Evolutionary conservation across 92 coral and sea anemone genomes (phyloP), one percentile per base, ranked within the genome.

Genomic region (Porites divaricata): DNA sequence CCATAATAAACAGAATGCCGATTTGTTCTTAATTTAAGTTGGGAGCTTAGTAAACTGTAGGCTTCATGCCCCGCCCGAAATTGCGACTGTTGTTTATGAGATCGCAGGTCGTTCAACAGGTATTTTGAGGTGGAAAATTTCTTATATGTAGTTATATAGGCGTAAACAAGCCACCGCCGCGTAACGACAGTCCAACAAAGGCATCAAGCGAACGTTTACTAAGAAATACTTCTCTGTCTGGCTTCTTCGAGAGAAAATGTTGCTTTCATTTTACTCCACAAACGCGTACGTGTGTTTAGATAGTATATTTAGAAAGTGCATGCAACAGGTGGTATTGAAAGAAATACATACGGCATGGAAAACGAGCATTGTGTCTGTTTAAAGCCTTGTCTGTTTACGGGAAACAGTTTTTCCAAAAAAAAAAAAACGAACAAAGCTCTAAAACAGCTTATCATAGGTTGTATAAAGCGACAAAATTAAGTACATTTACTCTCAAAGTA

Each of bases 91-190:
- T 67, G 50, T 51, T 63, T 68, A 8, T n/a, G 53, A 75, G 53
- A 24, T 75, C 7, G 58, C 85, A 80, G 85, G 85, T 80, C 58
- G 69, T 78, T 78, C 58, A 53, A 70, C 85, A 54, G 85, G 85
- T 80, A 65, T 57, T n/a, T 49, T 51, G 52, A 9, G 26, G 52
- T 41, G 35, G 41, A 57, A 80, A 54, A 20, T 67, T 5, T 9
- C 70, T 13, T 50, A 20, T 24, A 15, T 48, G 28, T 20, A 22
- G 49, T 21, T 75, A 15, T 54, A 15, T 16, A 25, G 16, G 50
- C 8, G 35, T 17, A 50, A 75, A 15, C 6, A 28, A 58, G 52
- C 52, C 45, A 35, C 4, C 45, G 45, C 45, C 45, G 45, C 4
- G 45, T 35, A 35, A 4, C 45, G 4, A 35, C 6, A 35, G 45